A percentile compares a stretch with the other conserved stretches of the same genome.
phyloP scores from a whole-genome alignment of 2,888 invertebrate genomes.

The Ethmia dodecea region DNA sequence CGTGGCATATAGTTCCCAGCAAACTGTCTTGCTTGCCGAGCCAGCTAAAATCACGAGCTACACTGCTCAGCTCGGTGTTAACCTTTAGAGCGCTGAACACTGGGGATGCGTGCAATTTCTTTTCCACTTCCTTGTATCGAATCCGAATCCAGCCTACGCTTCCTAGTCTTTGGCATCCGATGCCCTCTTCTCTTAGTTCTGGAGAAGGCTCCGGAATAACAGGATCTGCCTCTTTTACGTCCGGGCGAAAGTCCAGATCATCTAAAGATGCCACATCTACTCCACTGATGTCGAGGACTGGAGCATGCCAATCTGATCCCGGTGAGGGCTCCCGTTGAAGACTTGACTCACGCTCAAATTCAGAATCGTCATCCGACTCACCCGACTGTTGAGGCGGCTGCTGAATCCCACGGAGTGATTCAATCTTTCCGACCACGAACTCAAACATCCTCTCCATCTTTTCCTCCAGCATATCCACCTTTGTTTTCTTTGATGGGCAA shows the following conservation, averaged over 20 bases:
- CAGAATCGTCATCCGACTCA: not conserved
- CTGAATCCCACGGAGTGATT: not conserved
- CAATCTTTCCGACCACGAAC: not conserved
- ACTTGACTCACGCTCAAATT: not conserved
- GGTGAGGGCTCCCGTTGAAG: not conserved
- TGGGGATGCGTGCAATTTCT: constrained; percentile 13
- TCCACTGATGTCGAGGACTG: not conserved
- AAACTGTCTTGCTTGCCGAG: not conserved
- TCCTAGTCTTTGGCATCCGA: constrained; percentile 10
- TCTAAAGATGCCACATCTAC: not conserved
- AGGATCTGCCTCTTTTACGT: constrained; percentile 4
- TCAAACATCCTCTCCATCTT: not conserved
- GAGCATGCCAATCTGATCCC: not conserved
- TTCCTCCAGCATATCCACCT: not conserved
- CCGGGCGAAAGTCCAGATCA: not conserved
- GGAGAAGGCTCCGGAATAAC: not conserved
- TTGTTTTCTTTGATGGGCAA: not conserved
- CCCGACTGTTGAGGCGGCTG: not conserved
- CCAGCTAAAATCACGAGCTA: constrained; percentile 3
- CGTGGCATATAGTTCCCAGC: constrained; percentile 13
- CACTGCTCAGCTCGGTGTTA: not conserved
- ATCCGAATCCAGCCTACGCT: constrained; percentile 9
- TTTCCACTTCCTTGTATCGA: constrained; percentile 14
- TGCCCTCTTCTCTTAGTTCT: constrained; percentile 9
- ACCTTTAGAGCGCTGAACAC: not conserved